These are phyloP conservation scores for Agrotis ipsilon DNA, from an alignment of 2,888 invertebrate genomes.

Conservation along the genomic window DNA sequence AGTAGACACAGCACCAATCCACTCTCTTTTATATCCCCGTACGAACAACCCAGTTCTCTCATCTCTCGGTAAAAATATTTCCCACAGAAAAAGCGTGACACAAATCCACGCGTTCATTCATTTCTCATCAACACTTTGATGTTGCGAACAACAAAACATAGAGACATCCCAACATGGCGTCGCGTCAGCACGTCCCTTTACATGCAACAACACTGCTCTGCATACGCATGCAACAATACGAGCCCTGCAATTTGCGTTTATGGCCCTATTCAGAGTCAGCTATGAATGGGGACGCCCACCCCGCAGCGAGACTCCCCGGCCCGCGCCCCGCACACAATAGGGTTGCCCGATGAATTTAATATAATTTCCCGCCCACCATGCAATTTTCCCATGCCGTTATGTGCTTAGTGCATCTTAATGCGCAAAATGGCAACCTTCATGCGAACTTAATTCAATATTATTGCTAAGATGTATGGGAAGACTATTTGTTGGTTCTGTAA, in stretches of 20 bases:
- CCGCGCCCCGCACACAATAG: slow-evolving; percentile 68
- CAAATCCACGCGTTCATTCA: slow-evolving; percentile 46
- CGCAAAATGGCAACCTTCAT: slow-evolving; percentile 30
- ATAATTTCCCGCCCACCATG: slow-evolving; percentile 72
- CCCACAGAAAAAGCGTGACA: slow-evolving; percentile 41
- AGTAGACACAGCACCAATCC: neutral
- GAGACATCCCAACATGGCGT: slow-evolving; percentile 39
- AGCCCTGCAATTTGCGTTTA: slow-evolving; percentile 78
- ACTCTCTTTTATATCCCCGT: neutral
- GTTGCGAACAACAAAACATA: slow-evolving; percentile 53
- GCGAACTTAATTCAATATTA: slow-evolving; percentile 36
- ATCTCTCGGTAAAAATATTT: slow-evolving; percentile 30
- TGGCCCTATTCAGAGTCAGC: slow-evolving; percentile 72
- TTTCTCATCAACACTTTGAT: slow-evolving; percentile 53
- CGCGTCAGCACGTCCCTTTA: slow-evolving; percentile 47
- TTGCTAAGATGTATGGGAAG: slow-evolving; percentile 26
- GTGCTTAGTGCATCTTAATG: slow-evolving; percentile 38
- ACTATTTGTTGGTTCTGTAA: slow-evolving; percentile 21
- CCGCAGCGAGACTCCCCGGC: slow-evolving; percentile 60
- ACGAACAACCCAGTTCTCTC: slow-evolving; percentile 19
- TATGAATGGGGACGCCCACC: slow-evolving; percentile 75
- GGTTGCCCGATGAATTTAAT: slow-evolving; percentile 68
- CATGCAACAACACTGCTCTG: slow-evolving; percentile 50
- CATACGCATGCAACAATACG: slow-evolving; percentile 61
- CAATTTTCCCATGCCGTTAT: slow-evolving; percentile 65